These are phyloP conservation scores for Mycetomoellerius zeteki DNA, from an alignment of 1,140 invertebrate genomes.

Conservation along the genomic window DNA sequence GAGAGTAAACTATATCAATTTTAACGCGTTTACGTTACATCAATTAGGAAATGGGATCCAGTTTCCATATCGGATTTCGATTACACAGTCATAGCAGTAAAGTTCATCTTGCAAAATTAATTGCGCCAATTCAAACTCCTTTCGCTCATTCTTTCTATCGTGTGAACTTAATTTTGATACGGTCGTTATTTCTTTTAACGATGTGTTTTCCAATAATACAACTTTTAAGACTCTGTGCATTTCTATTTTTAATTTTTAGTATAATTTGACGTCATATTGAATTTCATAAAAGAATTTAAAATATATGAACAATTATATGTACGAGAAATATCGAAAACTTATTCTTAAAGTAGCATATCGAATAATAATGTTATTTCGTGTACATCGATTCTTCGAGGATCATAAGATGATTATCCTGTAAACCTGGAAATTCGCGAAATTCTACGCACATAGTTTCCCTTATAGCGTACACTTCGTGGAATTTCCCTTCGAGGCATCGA, in stretches of 20 bases:
- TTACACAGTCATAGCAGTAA: constrained; percentile 14
- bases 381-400: constrained; percentile 53
- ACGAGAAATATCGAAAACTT: constrained; percentile 9
- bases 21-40: constrained; percentile 22
- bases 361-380: constrained; percentile 51
- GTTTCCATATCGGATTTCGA: constrained; percentile 43
- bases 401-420: constrained; percentile 60
- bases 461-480: constrained; percentile 52
- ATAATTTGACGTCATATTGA: background rate
- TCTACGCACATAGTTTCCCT: constrained; percentile 64
- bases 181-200: background rate
- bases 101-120: constrained; percentile 27
- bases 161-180: background rate
- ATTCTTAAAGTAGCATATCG: background rate
- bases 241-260: background rate
- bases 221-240: background rate
- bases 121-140: background rate
- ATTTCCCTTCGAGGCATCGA: constrained; percentile 63
- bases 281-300: background rate
- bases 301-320: background rate
- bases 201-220: background rate
- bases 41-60: constrained; percentile 29
- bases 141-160: background rate
- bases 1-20: constrained; percentile 28
- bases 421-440: constrained; percentile 61